A percentile compares a stretch with the other conserved stretches of the same genome.
Evolutionary conservation across 2,797 vertebrate genomes (phyloP).

Genomic region (Etheostoma perlongum): DNA sequence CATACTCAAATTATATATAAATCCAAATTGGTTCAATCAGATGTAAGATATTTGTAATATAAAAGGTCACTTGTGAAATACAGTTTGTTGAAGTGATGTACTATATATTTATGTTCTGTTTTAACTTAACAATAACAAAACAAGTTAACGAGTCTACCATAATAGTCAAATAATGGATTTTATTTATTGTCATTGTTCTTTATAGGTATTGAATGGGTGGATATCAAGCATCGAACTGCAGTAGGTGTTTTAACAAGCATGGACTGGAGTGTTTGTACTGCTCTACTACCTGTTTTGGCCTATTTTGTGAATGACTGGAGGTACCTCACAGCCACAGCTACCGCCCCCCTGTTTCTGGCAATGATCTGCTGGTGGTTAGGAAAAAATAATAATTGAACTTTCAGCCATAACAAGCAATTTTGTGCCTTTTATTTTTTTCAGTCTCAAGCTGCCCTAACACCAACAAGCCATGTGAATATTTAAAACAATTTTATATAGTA

Average conservation of each 20-base stretch:
- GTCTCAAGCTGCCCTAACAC: background rate
- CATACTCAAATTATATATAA: too few species aligned
- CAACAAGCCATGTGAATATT: background rate
- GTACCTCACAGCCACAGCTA: slow-evolving; percentile 66
- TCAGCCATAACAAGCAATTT: background rate
- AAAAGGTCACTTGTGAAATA: background rate
- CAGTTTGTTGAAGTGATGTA: background rate
- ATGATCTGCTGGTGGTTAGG: slow-evolving; percentile 87
- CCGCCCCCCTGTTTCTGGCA: slow-evolving; percentile 84
- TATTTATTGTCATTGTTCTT: background rate
- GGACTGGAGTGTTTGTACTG: slow-evolving; percentile 68
- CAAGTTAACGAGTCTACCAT: background rate
- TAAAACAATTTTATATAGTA: background rate
- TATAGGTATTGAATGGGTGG: slow-evolving; percentile 80
- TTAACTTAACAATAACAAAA: background rate
- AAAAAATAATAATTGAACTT: background rate
- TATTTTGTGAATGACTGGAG: slow-evolving; percentile 82
- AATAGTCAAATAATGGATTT: background rate
- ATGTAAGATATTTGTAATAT: background rate
- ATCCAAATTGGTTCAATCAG: background rate
- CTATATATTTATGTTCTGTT: background rate
- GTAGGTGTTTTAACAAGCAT: slow-evolving; percentile 68
- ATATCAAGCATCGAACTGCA: slow-evolving; percentile 65
- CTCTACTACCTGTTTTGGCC: slow-evolving; percentile 68
- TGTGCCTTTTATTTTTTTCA: background rate